Conservation (phyloP, 2,113 vertebrate species). For the Cyprinodon variegatus region DNA sequence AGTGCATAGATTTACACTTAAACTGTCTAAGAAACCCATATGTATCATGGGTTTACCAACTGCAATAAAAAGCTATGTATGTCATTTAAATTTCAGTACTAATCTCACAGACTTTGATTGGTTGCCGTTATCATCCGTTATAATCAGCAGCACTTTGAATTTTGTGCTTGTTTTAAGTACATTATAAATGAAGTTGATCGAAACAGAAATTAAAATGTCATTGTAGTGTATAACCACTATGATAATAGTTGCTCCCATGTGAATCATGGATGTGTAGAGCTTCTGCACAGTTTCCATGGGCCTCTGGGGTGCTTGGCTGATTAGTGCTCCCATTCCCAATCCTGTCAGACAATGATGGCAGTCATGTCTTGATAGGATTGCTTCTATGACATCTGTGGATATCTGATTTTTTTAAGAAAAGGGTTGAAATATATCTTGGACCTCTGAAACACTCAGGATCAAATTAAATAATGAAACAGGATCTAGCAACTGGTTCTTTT, state of each 20-base stretch:
- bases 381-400: neutral
- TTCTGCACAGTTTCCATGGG: neutral
- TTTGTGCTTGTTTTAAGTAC: too few species aligned
- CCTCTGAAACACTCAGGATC: too few species aligned
- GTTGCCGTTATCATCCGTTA: neutral
- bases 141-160: neutral
- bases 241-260: neutral
- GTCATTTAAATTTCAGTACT: conserved; percentile 1
- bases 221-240: neutral
- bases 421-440: neutral
- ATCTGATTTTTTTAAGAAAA: neutral
- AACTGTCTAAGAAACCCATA: neutral
- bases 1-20: neutral
- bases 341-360: neutral
- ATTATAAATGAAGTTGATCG: too few species aligned
- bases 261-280: neutral
- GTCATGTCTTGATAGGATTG: neutral
- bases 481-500: neutral
- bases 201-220: neutral
- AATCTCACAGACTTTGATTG: neutral
- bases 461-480: neutral
- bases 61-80: neutral
- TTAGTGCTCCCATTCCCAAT: neutral
- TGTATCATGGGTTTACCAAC: neutral
- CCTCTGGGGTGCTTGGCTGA: neutral